Percentiles rank a stretch among this genome's conserved stretches.
Evolutionary conservation across 2,888 invertebrate species (phyloP).

Genomic region (Drosophila quinaria): DNA sequence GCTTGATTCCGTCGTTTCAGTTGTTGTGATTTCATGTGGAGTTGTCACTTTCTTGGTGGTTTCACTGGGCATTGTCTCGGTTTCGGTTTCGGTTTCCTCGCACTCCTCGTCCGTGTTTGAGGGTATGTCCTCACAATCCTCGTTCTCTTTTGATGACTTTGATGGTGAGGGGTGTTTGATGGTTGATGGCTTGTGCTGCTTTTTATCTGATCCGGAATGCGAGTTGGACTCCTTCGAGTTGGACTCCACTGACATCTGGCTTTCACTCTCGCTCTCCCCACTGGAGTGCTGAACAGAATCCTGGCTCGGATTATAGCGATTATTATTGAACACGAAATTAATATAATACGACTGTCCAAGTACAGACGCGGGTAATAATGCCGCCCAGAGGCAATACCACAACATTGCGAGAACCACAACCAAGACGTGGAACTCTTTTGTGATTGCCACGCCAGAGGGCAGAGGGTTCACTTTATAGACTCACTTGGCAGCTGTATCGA

Average conservation of each 20-base stretch:
- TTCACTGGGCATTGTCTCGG: background rate
- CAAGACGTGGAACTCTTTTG: background rate
- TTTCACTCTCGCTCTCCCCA: background rate
- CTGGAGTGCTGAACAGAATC: background rate
- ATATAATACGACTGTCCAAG: constrained; percentile 65
- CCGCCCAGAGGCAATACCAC: constrained; percentile 45
- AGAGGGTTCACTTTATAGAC: constrained; percentile 55
- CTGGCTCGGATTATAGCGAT: constrained; percentile 6
- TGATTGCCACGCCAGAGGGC: constrained; percentile 29
- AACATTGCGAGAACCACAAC: constrained; percentile 29
- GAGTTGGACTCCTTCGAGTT: background rate
- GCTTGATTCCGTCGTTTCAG: background rate
- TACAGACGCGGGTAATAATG: constrained; percentile 37
- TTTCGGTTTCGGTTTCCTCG: background rate
- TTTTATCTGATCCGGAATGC: background rate
- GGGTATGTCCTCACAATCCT: background rate
- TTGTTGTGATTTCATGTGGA: background rate
- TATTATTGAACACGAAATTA: constrained; percentile 68
- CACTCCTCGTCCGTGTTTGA: constrained; percentile 19
- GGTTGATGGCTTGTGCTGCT: background rate
- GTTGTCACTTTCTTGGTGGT: background rate
- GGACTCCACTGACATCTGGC: background rate
- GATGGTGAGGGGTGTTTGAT: no score
- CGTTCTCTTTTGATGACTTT: background rate
- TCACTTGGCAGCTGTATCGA: constrained; percentile 28